phyloP scores from a whole-genome alignment of 2,888 invertebrate genomes.

The Vanessa cardui region DNA sequence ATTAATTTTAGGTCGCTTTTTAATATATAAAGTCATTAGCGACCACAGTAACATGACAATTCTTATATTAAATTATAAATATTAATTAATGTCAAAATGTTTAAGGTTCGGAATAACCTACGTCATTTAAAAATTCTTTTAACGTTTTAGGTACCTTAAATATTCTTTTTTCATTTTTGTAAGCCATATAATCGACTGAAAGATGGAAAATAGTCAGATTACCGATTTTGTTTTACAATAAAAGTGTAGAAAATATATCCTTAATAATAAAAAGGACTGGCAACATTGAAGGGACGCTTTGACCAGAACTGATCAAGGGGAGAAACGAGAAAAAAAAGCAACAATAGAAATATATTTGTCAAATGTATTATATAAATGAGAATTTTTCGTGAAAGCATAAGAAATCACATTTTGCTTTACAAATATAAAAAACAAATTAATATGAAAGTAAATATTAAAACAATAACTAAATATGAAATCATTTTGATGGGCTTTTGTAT shows the following conservation, averaged over 20 bases:
- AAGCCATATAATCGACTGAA: too few relatives aligned
- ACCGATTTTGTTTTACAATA: background rate
- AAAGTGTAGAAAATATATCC: background rate
- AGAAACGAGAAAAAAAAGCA: background rate
- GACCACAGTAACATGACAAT: too few relatives aligned
- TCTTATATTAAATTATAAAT: too few relatives aligned
- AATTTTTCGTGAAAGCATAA: background rate
- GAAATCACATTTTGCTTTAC: background rate
- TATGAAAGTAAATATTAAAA: background rate
- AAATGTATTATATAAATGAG: background rate
- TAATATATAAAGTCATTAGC: too few relatives aligned
- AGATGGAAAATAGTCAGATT: too few relatives aligned
- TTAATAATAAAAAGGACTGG: background rate
- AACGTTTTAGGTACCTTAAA: too few relatives aligned
- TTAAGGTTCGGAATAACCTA: too few relatives aligned
- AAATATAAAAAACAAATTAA: background rate
- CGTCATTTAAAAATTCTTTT: too few relatives aligned
- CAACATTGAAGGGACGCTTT: background rate
- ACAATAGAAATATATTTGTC: constrained; percentile 8
- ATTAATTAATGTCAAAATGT: too few relatives aligned
- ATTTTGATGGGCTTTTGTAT: background rate
- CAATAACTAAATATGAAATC: background rate
- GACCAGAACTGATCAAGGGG: background rate
- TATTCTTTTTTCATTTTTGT: too few relatives aligned
- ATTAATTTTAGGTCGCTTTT: too few relatives aligned